Percentiles rank a stretch among this genome's conserved stretches.
These are phyloP conservation scores for Leiothrix lutea DNA, from an alignment of 2,113 vertebrate genomes.

Conservation along the genomic window DNA sequence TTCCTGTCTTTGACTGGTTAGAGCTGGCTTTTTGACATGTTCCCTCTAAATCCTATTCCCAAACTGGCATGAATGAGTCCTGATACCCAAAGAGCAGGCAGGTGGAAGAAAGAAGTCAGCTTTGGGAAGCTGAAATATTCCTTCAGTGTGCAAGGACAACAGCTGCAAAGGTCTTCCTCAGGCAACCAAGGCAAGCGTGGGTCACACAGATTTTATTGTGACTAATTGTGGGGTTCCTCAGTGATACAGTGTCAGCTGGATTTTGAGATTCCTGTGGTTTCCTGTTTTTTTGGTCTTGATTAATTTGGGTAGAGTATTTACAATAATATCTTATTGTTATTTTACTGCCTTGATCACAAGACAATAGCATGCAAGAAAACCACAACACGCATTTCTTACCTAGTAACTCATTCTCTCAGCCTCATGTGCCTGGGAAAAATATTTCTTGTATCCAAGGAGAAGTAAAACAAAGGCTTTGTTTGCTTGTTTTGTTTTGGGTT, in stretches of 20 bases:
- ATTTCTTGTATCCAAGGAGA: neutral
- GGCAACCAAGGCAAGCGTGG: neutral
- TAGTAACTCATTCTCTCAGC: neutral
- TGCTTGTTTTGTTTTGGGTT: neutral
- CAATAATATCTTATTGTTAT: neutral
- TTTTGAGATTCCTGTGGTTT: neutral
- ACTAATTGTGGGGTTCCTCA: neutral
- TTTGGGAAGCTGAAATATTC: neutral
- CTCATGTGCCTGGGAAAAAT: neutral
- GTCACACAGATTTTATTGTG: neutral
- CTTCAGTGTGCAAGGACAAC: neutral
- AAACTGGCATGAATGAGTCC: neutral
- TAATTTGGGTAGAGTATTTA: neutral
- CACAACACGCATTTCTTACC: neutral
- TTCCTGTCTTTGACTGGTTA: neutral
- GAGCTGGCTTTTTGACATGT: neutral
- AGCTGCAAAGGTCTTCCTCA: neutral
- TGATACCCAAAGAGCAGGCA: neutral
- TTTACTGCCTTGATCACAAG: constrained; percentile 19
- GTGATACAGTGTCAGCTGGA: neutral
- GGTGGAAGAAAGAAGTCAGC: neutral
- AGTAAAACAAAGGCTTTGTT: neutral
- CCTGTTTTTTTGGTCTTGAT: neutral
- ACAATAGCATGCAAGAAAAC: neutral
- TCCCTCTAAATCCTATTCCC: neutral